phyloP scores from a whole-genome alignment of 1,140 invertebrate species.

The Apis dorsata region DNA sequence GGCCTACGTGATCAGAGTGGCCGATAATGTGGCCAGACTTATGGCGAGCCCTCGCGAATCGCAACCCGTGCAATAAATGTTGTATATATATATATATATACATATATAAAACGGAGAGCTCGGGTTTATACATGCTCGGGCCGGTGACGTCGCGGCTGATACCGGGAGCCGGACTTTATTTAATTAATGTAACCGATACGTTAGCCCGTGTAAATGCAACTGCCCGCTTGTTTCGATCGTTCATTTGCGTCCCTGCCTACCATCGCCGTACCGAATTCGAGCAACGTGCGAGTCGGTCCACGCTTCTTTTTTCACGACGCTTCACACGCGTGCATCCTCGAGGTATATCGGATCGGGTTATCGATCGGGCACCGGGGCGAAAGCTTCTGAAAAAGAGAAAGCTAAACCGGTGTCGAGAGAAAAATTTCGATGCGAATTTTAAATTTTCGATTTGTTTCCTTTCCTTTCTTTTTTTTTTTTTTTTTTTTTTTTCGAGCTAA shows the following conservation, averaged over 20 bases:
- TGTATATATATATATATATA: conserved; percentile 14
- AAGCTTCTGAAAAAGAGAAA: conserved; percentile 57
- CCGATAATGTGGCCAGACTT: conserved; percentile 61
- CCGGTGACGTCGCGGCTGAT: conserved; percentile 48
- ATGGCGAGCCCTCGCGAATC: conserved; percentile 56
- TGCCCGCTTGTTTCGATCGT: conserved; percentile 40
- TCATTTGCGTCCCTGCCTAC: conserved; percentile 36
- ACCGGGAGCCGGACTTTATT: conserved; percentile 57
- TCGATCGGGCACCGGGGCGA: conserved; percentile 6
- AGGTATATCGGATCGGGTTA: conserved; percentile 52
- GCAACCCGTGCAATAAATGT: conserved; percentile 58
- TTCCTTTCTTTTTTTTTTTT: too few species aligned
- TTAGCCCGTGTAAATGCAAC: conserved; percentile 56
- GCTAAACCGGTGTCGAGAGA: background rate
- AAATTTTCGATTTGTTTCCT: background rate
- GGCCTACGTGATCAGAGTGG: conserved; percentile 60
- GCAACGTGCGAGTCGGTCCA: conserved; percentile 1
- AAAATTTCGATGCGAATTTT: background rate
- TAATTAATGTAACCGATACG: conserved; percentile 68
- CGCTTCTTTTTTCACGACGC: conserved; percentile 9
- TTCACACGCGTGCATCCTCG: background rate
- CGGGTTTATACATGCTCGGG: conserved; percentile 16
- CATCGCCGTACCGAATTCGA: conserved; percentile 41
- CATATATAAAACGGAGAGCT: background rate
- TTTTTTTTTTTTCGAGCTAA: too few species aligned